Percentiles rank a stretch among this genome's conserved stretches.
Conservation (phyloP, 1,140 invertebrate genomes). For the Pararge aegeria region DNA sequence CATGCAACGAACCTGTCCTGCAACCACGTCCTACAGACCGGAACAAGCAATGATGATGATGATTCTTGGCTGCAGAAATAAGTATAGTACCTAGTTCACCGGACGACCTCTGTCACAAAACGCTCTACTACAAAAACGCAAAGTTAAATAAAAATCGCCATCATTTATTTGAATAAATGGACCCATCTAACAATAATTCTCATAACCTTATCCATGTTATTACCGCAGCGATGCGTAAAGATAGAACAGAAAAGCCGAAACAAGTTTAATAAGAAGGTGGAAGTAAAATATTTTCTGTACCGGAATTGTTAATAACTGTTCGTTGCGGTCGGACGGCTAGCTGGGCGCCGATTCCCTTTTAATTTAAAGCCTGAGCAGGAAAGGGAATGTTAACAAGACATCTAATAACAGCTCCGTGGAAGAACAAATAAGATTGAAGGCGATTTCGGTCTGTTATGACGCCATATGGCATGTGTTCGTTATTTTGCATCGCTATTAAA, state of each 20-base stretch:
- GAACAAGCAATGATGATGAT: no score
- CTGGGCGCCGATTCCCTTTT: conserved; percentile 64
- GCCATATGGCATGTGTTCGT: conserved; percentile 55
- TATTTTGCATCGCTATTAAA: conserved; percentile 40
- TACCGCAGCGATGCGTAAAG: conserved; percentile 37
- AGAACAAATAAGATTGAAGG: conserved; percentile 68
- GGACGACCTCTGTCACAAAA: no score
- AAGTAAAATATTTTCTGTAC: conserved; percentile 76
- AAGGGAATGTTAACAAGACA: conserved; percentile 67
- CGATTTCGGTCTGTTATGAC: conserved; percentile 54
- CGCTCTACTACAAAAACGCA: no score
- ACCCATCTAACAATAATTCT: not conserved
- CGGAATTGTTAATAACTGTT: conserved; percentile 76
- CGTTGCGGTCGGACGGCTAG: conserved; percentile 53
- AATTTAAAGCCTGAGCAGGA: conserved; percentile 72
- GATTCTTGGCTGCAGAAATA: no score
- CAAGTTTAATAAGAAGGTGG: conserved; percentile 73
- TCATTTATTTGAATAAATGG: no score
- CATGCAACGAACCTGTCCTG: no score
- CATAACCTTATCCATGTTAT: conserved; percentile 39
- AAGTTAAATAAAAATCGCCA: no score
- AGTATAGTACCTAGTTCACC: no score
- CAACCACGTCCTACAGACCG: no score
- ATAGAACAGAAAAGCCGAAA: conserved; percentile 60
- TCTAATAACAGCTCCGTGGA: conserved; percentile 66